These are phyloP conservation scores for Agriotes lineatus DNA, from an alignment of 2,888 invertebrate species.

Conservation along the genomic window DNA sequence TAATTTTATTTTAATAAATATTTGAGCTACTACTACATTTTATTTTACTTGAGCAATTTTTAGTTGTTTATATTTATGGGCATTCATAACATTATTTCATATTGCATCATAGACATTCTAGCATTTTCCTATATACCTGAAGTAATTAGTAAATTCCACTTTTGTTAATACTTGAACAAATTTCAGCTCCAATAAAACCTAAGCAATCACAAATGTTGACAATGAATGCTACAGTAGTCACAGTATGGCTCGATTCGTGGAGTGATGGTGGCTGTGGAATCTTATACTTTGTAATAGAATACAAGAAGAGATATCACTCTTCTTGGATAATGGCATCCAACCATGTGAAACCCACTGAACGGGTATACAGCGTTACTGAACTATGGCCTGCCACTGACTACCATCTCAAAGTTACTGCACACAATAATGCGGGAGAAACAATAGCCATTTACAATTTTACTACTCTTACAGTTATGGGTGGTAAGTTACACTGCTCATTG, in stretches of 20 bases:
- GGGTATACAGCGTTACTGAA: slow-evolving; percentile 84
- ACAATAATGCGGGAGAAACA: slow-evolving; percentile 89
- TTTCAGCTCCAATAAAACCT: slow-evolving; percentile 80
- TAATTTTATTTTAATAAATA: too few relatives aligned
- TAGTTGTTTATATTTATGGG: too few relatives aligned
- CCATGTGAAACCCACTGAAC: slow-evolving; percentile 84
- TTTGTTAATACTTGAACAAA: neutral
- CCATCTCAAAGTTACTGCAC: slow-evolving; percentile 81
- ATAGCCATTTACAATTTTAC: slow-evolving; percentile 88
- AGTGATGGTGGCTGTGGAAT: slow-evolving; percentile 91
- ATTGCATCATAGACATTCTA: too few relatives aligned
- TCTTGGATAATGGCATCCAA: slow-evolving; percentile 86
- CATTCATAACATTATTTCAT: too few relatives aligned
- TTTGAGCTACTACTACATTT: too few relatives aligned
- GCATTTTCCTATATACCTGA: too few relatives aligned
- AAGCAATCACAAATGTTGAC: slow-evolving; percentile 86
- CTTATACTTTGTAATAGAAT: slow-evolving; percentile 87
- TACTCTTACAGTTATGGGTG: slow-evolving; percentile 81
- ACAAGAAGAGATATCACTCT: slow-evolving; percentile 74
- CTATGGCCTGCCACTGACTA: slow-evolving; percentile 82
- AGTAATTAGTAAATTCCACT: too few relatives aligned
- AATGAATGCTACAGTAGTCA: slow-evolving; percentile 87
- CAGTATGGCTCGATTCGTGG: slow-evolving; percentile 90
- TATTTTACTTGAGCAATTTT: too few relatives aligned
- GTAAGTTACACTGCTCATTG: too few relatives aligned